phyloP scores from a whole-genome alignment of 2,888 invertebrate genomes.

The Ischnus inquisitorius region DNA sequence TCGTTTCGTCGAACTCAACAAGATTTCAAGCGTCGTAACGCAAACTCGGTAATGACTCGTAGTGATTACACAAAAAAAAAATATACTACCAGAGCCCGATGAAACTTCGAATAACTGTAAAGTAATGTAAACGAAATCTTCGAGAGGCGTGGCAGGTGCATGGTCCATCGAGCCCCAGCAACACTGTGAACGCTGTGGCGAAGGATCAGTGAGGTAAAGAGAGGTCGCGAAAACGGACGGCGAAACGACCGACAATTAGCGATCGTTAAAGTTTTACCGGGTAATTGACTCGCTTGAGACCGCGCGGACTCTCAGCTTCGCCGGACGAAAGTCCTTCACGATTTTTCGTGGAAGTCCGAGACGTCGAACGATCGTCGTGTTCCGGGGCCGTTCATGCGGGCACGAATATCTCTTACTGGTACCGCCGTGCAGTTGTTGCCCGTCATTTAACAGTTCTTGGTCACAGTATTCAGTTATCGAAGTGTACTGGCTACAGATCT shows the following conservation, averaged over 20 bases:
- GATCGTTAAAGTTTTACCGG: conserved; percentile 68
- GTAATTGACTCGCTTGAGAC: conserved; percentile 53
- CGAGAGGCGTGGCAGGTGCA: conserved; percentile 42
- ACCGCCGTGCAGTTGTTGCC: not conserved
- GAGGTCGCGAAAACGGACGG: conserved; percentile 54
- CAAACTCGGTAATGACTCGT: conserved; percentile 10
- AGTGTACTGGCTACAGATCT: too few relatives aligned
- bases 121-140: conserved; percentile 36
- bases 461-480: not conserved
- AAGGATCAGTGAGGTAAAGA: conserved; percentile 13
- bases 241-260: conserved; percentile 65
- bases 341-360: conserved; percentile 54
- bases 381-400: not conserved
- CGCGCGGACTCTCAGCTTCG: conserved; percentile 9
- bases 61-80: not conserved
- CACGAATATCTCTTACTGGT: not conserved
- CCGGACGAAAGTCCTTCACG: conserved; percentile 29
- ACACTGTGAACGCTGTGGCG: conserved; percentile 44
- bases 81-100: conserved; percentile 24
- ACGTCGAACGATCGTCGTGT: not conserved
- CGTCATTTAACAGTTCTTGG: not conserved
- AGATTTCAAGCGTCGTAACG: not conserved
- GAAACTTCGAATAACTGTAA: conserved; percentile 43
- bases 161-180: conserved; percentile 14
- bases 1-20: not conserved